These are phyloP conservation scores for Leptopilina syphax DNA, from an alignment of 2,888 invertebrate species.

Conservation along the genomic window DNA sequence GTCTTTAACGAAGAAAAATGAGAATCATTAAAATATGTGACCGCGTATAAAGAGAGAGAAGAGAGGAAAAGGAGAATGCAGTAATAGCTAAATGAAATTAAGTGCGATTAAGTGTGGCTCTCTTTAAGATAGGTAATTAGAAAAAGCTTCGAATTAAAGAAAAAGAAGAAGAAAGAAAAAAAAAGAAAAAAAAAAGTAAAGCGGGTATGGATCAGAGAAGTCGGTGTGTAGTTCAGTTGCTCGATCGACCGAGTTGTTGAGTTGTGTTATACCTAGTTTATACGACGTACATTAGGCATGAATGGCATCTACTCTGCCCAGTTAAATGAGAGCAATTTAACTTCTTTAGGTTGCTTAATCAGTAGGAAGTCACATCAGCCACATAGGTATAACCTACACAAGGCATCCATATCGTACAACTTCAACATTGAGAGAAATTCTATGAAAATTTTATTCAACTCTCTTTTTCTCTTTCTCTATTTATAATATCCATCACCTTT, in stretches of 20 bases:
- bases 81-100: neutral
- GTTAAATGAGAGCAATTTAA: slow-evolving; percentile 77
- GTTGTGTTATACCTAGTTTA: slow-evolving; percentile 76
- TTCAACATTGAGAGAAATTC: slow-evolving; percentile 28
- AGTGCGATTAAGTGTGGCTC: slow-evolving; percentile 23
- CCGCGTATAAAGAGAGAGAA: neutral
- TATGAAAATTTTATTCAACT: slow-evolving; percentile 14
- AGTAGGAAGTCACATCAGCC: slow-evolving; percentile 77
- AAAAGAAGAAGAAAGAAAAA: too few relatives aligned
- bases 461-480: neutral
- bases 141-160: neutral
- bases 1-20: slow-evolving; percentile 25
- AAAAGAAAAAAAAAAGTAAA: neutral
- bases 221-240: slow-evolving; percentile 56
- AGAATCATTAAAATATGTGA: slow-evolving; percentile 10
- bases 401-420: slow-evolving; percentile 53
- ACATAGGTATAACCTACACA: slow-evolving; percentile 70
- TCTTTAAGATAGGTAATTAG: slow-evolving; percentile 39
- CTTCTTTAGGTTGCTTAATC: slow-evolving; percentile 77
- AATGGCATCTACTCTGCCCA: slow-evolving; percentile 76
- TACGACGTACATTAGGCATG: slow-evolving; percentile 77
- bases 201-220: slow-evolving; percentile 23
- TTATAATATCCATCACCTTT: neutral
- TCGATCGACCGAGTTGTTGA: slow-evolving; percentile 69
- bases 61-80: neutral